Conservation (phyloP, 2,113 vertebrate genomes). For the Phylloscopus whistleri region DNA sequence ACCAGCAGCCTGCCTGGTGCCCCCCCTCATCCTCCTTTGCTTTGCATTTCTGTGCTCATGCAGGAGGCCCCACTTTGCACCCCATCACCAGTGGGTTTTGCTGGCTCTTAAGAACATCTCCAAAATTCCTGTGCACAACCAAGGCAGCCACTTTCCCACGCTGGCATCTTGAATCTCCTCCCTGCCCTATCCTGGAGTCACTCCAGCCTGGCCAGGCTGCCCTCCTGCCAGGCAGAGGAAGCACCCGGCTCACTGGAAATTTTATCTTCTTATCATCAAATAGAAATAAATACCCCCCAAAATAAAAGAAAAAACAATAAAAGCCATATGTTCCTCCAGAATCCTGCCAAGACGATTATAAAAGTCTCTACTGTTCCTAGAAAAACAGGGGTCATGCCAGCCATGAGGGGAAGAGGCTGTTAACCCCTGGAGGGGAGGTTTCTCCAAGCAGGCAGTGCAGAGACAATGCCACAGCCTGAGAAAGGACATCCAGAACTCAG, state of each 20-base stretch:
- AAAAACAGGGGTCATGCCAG: constrained; percentile 2
- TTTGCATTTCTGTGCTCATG: neutral
- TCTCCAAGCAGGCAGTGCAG: accelerated
- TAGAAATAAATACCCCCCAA: neutral
- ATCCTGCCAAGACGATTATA: neutral
- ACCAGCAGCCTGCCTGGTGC: neutral
- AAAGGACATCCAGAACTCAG: accelerated
- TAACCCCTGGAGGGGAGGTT: neutral
- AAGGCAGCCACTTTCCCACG: neutral
- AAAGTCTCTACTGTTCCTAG: constrained; percentile 51
- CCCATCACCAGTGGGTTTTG: neutral
- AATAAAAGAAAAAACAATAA: constrained; percentile 2
- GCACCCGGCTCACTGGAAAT: neutral
- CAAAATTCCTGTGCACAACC: neutral
- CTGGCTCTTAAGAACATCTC: neutral
- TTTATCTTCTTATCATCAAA: constrained; percentile 43
- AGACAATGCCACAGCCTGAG: neutral
- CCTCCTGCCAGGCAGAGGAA: neutral
- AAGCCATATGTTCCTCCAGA: constrained; percentile 31
- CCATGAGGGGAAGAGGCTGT: neutral
- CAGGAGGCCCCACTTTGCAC: neutral
- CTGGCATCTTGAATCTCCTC: neutral
- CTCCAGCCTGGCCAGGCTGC: neutral
- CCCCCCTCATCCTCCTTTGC: neutral
- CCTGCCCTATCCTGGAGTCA: accelerated